Evolutionary conservation across 2,888 invertebrate species (phyloP), one percentile per base, ranked within the genome.

Genomic region (Colostygia pectinataria): DNA sequence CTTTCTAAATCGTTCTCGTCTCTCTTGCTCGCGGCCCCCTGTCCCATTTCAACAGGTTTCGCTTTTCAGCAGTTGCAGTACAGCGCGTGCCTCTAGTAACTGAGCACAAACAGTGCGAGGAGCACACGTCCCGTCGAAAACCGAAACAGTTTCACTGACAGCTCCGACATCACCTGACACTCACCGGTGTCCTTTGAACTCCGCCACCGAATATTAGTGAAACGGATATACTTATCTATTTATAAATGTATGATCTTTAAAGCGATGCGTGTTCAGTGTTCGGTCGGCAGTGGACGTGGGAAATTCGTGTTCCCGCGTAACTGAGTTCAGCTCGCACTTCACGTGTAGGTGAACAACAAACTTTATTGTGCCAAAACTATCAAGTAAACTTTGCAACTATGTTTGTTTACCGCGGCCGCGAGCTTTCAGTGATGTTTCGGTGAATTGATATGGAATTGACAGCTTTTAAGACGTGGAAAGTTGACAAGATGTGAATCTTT

Each of bases 41-140:
- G 76, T 86, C 81, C 86, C 78, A 89, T 87, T 89, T 89, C 90
- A 90, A 90, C 90, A 90, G 90, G 90, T 90, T 89, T 88, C 86
- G 82, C 83, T 77, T 90, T 86, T 89, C 87, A 89, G 83, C 76
- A 74, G 78, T 82, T 82, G 84, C 87, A 86, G 81, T 74, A 70
- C 79, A 81, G 78, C 81, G 85, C 86, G 88, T 88, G 84, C 80
- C 85, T 77, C 79, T 87, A 86, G 87, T 88, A 84, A 82, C 83
- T 72, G 82, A 80, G 87, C 81, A 83, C 87, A 84, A 88, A 87
- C 86, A 82, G 86, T 75, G 74, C 77, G 82, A 68, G 77, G 82
- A 69, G 77, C 83, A 85, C 87, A 88, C 85, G 81, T 84, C 81
- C 80, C 80, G 66, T 72, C 71, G 71, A 78, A 71, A 80, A 80